These are phyloP conservation scores for Pelecanoides urinatrix DNA, from an alignment of 2,113 vertebrate genomes.

Conservation along the genomic window DNA sequence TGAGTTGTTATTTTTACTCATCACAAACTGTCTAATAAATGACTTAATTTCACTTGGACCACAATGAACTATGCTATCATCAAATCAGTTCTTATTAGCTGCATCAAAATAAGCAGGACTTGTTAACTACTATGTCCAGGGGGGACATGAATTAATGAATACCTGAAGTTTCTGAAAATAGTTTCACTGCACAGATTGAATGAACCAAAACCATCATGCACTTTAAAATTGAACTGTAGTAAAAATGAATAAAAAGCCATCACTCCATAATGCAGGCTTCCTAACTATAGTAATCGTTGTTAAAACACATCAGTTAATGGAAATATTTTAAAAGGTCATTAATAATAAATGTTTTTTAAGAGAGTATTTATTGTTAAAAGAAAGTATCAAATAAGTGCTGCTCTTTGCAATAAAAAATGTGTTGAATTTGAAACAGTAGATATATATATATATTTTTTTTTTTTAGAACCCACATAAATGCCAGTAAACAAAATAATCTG, in stretches of 20 bases:
- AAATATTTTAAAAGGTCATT: not conserved
- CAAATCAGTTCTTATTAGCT: constrained; percentile 15
- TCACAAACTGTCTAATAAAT: not conserved
- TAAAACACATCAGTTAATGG: not conserved
- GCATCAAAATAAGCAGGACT: not conserved
- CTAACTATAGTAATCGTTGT: not conserved
- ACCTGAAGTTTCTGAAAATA: not conserved
- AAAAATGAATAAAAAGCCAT: not conserved
- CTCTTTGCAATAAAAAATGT: not conserved
- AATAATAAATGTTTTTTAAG: not conserved
- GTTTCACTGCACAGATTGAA: not conserved
- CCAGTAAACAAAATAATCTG: not conserved
- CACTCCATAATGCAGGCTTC: not conserved
- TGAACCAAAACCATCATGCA: not conserved
- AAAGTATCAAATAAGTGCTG: not conserved
- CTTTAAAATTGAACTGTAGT: not conserved
- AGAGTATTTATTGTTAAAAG: not conserved
- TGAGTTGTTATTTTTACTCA: constrained; percentile 40
- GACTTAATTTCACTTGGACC: not conserved
- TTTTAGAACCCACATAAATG: not conserved
- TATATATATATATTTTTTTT: not conserved
- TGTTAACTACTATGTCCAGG: not conserved
- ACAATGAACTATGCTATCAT: not conserved
- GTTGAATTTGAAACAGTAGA: not conserved
- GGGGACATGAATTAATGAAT: not conserved